Conservation (phyloP, 2,113 vertebrate species). For the Nyctibius bracteatus region DNA sequence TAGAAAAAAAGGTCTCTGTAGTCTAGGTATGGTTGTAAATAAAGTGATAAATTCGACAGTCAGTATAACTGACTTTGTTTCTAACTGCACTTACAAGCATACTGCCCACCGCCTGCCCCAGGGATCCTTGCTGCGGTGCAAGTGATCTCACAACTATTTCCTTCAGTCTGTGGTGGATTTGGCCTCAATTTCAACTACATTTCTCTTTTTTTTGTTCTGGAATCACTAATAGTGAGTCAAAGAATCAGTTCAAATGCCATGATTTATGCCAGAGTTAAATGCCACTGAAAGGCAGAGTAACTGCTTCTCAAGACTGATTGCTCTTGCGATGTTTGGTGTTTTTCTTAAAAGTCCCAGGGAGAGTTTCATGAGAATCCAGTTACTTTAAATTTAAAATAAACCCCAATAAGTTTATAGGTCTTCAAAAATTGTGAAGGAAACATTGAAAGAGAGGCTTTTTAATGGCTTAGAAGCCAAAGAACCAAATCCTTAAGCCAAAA, state of each 20-base stretch:
- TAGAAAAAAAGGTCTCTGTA: background rate
- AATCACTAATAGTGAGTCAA: constrained; percentile 24
- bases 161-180: constrained; percentile 11
- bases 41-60: background rate
- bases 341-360: constrained; percentile 44
- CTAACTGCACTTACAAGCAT: background rate
- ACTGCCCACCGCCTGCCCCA: background rate
- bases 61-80: background rate
- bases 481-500: background rate
- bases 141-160: constrained; percentile 34
- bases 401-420: constrained; percentile 2
- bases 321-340: background rate
- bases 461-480: constrained; percentile 18
- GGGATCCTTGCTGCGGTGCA: background rate
- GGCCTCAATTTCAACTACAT: constrained; percentile 15
- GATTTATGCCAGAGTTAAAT: constrained; percentile 53
- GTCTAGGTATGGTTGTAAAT: background rate
- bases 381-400: constrained; percentile 44
- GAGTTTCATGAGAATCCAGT: constrained; percentile 41
- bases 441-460: background rate
- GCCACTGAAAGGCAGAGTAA: constrained; percentile 29
- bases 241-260: background rate
- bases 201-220: background rate
- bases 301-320: constrained; percentile 26
- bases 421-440: constrained; percentile 20